These are phyloP conservation scores for Pocillopora damicornis DNA, from an alignment of 64 coral and sea anemone species.

Conservation along the genomic window DNA sequence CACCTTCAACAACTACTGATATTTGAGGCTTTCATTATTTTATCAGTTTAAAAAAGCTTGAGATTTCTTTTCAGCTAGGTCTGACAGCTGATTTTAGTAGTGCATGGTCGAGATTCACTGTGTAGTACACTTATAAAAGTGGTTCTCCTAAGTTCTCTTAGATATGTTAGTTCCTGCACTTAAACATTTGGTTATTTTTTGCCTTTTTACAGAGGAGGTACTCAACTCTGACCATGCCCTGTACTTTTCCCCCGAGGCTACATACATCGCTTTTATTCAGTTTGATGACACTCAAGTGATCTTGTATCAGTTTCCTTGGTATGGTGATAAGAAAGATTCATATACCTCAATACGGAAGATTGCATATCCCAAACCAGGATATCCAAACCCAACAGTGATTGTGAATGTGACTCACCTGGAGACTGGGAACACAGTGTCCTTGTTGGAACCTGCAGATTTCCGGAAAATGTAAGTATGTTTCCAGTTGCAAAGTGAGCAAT, in stretches of 20 bases:
- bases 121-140: no score
- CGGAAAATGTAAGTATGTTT: constrained; percentile 45
- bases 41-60: no score
- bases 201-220: constrained; percentile 62
- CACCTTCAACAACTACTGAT: no score
- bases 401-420: constrained; percentile 42
- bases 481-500: background rate
- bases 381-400: constrained; percentile 39
- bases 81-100: no score
- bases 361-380: constrained; percentile 75
- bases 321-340: constrained; percentile 24
- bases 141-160: no score
- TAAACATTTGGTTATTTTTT: background rate
- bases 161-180: no score
- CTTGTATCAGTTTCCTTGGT: constrained; percentile 46
- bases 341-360: constrained; percentile 62
- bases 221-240: constrained; percentile 39
- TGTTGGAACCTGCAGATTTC: constrained; percentile 25
- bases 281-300: constrained; percentile 60
- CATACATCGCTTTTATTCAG: constrained; percentile 39
- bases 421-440: background rate
- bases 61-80: no score
- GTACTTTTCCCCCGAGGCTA: constrained; percentile 49
- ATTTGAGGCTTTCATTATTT: no score
- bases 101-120: no score